Conservation (phyloP, 2,888 invertebrate species). For the Agonopterix heracliana region DNA sequence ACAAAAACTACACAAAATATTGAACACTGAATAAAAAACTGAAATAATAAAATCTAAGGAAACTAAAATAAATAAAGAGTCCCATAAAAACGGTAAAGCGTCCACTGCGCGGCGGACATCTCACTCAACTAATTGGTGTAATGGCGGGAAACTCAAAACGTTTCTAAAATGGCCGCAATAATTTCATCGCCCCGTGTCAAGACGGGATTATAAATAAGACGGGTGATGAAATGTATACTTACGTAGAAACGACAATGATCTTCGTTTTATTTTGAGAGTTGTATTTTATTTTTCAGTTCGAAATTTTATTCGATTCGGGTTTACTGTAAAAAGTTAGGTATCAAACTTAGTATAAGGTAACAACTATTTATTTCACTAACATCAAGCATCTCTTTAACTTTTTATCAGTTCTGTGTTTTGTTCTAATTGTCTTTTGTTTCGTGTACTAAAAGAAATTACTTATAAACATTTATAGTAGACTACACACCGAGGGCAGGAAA, state of each 20-base stretch:
- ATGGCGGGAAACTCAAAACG: slow-evolving; percentile 66
- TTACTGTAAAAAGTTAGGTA: too few relatives aligned
- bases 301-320: background rate
- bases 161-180: slow-evolving; percentile 59
- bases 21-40: slow-evolving; percentile 2
- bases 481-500: too few relatives aligned
- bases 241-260: slow-evolving; percentile 64
- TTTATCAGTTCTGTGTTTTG: too few relatives aligned
- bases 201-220: slow-evolving; percentile 64
- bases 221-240: slow-evolving; percentile 68
- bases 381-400: too few relatives aligned
- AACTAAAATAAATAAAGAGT: slow-evolving; percentile 32
- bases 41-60: slow-evolving; percentile 7
- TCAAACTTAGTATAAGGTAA: too few relatives aligned
- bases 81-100: slow-evolving; percentile 56
- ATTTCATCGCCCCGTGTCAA: slow-evolving; percentile 62
- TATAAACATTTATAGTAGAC: too few relatives aligned
- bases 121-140: slow-evolving; percentile 74
- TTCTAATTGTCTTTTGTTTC: too few relatives aligned
- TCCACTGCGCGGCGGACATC: slow-evolving; percentile 64
- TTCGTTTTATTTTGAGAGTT: slow-evolving; percentile 49
- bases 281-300: slow-evolving; percentile 12
- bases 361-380: too few relatives aligned
- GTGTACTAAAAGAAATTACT: too few relatives aligned
- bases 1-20: background rate